A percentile compares a stretch with the other conserved stretches of the same genome.
Conservation (phyloP, 2,888 invertebrate genomes). For the Ctena decussata region DNA sequence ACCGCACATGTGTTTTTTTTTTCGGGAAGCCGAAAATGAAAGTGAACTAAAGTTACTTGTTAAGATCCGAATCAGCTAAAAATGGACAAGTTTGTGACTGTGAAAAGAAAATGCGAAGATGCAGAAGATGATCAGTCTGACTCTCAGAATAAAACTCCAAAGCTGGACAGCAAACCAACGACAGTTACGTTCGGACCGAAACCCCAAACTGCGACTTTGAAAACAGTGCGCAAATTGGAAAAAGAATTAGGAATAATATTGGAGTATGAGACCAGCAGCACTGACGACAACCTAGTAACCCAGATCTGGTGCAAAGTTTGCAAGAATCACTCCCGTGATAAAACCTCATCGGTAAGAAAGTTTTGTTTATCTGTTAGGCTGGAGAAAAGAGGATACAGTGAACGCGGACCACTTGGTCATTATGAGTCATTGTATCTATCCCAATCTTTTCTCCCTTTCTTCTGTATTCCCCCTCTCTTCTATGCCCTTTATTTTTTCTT, state of each 20-base stretch:
- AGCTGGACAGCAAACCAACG: neutral
- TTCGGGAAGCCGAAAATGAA: neutral
- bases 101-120: neutral
- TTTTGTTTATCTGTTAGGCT: neutral
- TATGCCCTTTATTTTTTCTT: neutral
- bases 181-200: neutral
- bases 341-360: neutral
- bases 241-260: neutral
- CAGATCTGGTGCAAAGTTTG: neutral
- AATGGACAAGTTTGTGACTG: conserved; percentile 1
- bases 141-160: neutral
- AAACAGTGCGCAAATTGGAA: neutral
- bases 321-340: neutral
- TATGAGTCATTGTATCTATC: neutral
- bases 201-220: neutral
- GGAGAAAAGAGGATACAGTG: neutral
- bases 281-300: neutral
- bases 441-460: neutral
- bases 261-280: neutral
- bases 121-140: neutral
- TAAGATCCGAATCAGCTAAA: neutral
- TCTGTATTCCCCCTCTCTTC: neutral
- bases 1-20: neutral
- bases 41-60: neutral
- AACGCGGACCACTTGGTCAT: conserved; percentile 4